Evolutionary conservation across 2,797 vertebrate genomes (phyloP), one percentile per base, ranked within the genome.

Genomic region (Sebastes itinus): DNA sequence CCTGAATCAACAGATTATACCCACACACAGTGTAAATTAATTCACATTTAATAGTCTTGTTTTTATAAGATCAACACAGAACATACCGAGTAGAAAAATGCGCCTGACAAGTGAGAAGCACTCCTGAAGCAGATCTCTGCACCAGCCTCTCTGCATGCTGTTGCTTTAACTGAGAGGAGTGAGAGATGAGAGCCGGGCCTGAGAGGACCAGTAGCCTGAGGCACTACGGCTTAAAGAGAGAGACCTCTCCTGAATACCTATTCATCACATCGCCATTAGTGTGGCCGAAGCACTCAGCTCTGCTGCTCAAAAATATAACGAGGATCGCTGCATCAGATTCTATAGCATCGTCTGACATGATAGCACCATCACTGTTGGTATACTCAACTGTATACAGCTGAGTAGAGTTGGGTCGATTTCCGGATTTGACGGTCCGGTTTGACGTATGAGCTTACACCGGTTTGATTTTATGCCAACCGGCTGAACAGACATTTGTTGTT

Each of bases 181-280:
- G 85, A 79, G 81, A 89, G 89, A 89, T 84, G 90, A 91, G 89
- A 86, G 87, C 80, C 59, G 76, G 86, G 90, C 88, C 83, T 80
- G 78, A 90, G 89, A 90, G 84, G 86, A 75, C 85, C 74, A 70
- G 74, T 73, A 85, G 90, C 92, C 90, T 18, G 81, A 90, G 89
- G 93, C 91, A 72, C 76, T 77, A 75, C 78, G 85, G 82, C 89
- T 81, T 86, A 90, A 91, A 94, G 87, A 92, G 89, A 89, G 85
- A 80, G 80, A 92, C 88, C 85, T 84, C 88, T 88, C 76, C 87
- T 91, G 94, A 93, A 92, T 92, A 93, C 84, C 92, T 93, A 93
- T 92, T 93, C 90, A 93, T 93, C 92, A 90, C 82, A 87, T 87
- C 86, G 74, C 91, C 87, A 90, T 93, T 94, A 92, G 85, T 78